phyloP scores from a whole-genome alignment of 2,113 vertebrate species.

The Willisornis vidua region DNA sequence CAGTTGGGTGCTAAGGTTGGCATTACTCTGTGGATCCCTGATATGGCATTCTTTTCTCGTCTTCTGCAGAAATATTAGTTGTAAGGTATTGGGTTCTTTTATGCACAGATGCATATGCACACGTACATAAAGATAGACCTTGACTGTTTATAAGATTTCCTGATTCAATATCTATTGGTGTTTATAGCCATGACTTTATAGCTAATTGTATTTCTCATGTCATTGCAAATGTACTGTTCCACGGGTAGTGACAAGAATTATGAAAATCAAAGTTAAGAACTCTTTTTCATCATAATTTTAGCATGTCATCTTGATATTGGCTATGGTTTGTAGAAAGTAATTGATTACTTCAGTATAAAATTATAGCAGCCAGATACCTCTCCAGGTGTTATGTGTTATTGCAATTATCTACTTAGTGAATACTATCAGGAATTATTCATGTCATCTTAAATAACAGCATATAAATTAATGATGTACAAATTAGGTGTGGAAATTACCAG shows the following conservation, averaged over 20 bases:
- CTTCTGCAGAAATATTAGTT: not conserved
- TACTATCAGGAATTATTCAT: not conserved
- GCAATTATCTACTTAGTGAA: not conserved
- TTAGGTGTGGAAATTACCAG: not conserved
- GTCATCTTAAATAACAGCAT: not conserved
- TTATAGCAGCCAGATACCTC: not conserved
- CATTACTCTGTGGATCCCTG: not conserved
- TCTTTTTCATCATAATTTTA: not conserved
- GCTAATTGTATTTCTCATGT: not conserved
- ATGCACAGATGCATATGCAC: not conserved
- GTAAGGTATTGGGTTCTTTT: not conserved
- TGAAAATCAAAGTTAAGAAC: not conserved
- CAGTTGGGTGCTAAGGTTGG: not conserved
- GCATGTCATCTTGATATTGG: not conserved
- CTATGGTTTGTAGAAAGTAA: not conserved
- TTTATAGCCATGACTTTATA: not conserved
- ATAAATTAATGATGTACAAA: not conserved
- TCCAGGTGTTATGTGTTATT: not conserved
- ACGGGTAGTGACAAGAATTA: not conserved
- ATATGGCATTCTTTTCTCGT: not conserved
- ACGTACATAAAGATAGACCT: not conserved
- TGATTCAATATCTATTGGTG: not conserved
- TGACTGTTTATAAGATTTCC: not conserved
- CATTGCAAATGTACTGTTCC: not conserved
- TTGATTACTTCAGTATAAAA: not conserved